Percentiles rank a stretch among this genome's conserved stretches.
phyloP scores from a whole-genome alignment of 92 coral and sea anemone genomes.

The Paragorgia papillata region DNA sequence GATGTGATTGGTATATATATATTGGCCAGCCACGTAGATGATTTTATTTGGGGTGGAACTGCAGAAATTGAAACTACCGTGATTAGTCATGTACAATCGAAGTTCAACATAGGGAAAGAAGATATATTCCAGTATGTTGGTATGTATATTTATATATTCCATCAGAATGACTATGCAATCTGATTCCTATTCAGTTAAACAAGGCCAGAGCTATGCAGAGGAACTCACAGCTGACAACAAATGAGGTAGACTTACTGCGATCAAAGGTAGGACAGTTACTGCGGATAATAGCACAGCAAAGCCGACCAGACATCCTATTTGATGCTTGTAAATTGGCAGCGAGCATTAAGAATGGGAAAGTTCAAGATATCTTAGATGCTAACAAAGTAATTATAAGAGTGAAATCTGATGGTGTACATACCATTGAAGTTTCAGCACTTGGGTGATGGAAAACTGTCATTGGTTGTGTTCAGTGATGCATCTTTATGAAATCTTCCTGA shows the following conservation, averaged over 20 bases:
- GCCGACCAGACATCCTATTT: no score
- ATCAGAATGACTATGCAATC: not conserved
- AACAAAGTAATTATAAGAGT: no score
- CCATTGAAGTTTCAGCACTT: no score
- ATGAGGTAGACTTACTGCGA: not conserved
- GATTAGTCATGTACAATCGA: not conserved
- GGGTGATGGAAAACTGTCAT: no score
- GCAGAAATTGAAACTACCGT: not conserved
- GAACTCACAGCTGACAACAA: not conserved
- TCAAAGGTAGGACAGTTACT: not conserved
- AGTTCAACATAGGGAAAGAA: not conserved
- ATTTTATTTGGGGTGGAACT: conserved; percentile 15
- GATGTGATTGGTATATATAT: not conserved
- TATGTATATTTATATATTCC: not conserved
- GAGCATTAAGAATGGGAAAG: no score
- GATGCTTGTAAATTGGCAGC: no score
- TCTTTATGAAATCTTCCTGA: no score
- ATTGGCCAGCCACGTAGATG: conserved; percentile 9
- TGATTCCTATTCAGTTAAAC: not conserved
- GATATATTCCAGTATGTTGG: not conserved
- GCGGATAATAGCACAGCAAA: not conserved
- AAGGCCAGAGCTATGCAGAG: not conserved
- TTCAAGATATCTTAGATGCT: no score
- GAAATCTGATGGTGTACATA: no score
- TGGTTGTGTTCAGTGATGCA: no score